Base-by-base conservation (phyloP, 2,797 vertebrate genomes). In the Graptemys geographica region DNA sequence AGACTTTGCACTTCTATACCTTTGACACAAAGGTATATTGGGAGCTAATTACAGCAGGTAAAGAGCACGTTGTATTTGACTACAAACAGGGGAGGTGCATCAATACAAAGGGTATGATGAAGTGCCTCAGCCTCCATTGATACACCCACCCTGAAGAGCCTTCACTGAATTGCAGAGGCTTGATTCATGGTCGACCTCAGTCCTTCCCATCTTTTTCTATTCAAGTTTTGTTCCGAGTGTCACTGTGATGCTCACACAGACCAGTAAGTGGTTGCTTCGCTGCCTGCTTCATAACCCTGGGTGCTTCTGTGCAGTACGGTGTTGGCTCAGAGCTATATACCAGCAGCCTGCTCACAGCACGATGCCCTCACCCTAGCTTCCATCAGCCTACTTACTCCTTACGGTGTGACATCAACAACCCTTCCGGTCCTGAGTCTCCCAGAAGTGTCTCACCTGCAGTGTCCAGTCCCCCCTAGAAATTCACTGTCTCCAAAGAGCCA, bases 1-100 rank as follows among this genome's bases (percentile, higher is more conserved):
- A 57, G 31, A 59, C 44, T 83, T 31, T 49, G 81, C 57, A 25
- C 23, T 25, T 49, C 57, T 44, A 25, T 62, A 53, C 52, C 18
- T 53, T 53, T 1, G 3, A 52, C 21, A 4, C 0, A 1, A 81
- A 92, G 72, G 4, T 15, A 2, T 0, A 0, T 49, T 65, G 56
- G 37, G 56, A 92, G 19, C 4, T 86, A 88, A 5, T 3, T 6
- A 33, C 33, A 80, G 6, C 0, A 3, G 55, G 28, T 3, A 86
- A 13, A 84, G 69, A 92, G 80, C 53, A 87, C 2, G 27, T 52
- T 5, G 12, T n/a, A 79, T 85, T 57, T 88, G 31, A 28, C 11
- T 2, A 33, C 33, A 83, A 83, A 27, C 16, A 74, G 47, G 25
- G 81, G 23, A 80, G 79, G 11, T 13, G 28, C 33, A 37, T 4